Evolutionary conservation across 2,888 invertebrate genomes (phyloP).

Genomic region (Spodoptera picta): DNA sequence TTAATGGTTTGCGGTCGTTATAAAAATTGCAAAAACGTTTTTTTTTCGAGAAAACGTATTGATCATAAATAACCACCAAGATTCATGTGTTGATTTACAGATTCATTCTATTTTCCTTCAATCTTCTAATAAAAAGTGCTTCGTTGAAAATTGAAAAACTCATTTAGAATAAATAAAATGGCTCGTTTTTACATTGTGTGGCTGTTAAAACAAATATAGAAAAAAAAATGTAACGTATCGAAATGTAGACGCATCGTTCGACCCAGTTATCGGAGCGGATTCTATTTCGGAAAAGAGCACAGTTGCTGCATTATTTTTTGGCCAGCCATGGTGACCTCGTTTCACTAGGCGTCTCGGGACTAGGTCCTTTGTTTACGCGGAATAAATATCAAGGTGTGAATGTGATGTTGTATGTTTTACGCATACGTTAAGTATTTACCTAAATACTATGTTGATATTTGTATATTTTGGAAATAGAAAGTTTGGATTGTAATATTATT

Average conservation of each 20-base stretch:
- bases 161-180: conserved; percentile 15
- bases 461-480: not conserved
- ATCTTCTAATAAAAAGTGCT: no score
- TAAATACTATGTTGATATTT: conserved; percentile 4
- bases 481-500: no score
- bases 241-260: conserved; percentile 75
- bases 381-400: conserved; percentile 43
- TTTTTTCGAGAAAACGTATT: no score
- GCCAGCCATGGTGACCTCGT: conserved; percentile 78
- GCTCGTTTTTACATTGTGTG: conserved; percentile 39
- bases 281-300: conserved; percentile 84
- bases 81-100: no score
- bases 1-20: no score
- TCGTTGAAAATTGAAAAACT: conserved; percentile 1
- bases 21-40: no score
- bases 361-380: conserved; percentile 56
- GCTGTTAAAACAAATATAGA: conserved; percentile 56
- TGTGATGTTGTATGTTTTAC: conserved; percentile 17
- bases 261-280: conserved; percentile 77
- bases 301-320: conserved; percentile 84
- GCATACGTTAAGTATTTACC: no score
- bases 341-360: conserved; percentile 55
- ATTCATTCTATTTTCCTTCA: no score
- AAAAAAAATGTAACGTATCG: conserved; percentile 59
- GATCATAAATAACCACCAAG: no score